Base-by-base conservation (phyloP, 2,888 invertebrate genomes). In the Nemurella pictetii region DNA sequence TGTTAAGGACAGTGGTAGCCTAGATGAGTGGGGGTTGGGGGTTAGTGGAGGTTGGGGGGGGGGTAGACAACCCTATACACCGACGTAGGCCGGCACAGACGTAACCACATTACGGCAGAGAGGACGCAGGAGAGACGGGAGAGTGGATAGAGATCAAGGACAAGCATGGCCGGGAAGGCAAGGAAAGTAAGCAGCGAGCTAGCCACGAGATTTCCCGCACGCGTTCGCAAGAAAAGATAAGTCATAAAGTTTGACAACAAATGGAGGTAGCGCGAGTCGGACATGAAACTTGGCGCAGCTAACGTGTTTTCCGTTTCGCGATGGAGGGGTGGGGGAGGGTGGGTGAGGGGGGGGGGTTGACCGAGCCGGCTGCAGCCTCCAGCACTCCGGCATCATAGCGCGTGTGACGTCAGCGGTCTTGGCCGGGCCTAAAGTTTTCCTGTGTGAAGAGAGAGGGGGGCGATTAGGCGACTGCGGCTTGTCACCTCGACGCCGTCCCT, bases 181-280 rank as follows among this genome's bases (percentile, higher is more conserved):
- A 75, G 5, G 26, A 7, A 75, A 12, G 75, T 36, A 75, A 75
- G 20, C 75, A 75, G 28, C 9, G 0, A 75, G 26, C 20, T 75
- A 26, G 28, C 9, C 75, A 25, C 7, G 80, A 80, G 80, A 30
- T 80, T 15, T 35, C 35, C 25, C 35, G 80, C 36, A 26, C 80
- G 26, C 80, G 80, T 80, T 35, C n/a, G 35, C 80, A 36, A 75
- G 15, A 80, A 36, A 80, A 28, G 36, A 36, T 80, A 80, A 80
- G 80, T 80, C 80, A 80, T 80, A 80, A 80, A 80, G 35, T 80
- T 80, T 25, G 80, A 80, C 80, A 78, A 78, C 78, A 78, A 29
- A 29, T 29, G 30, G 78, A 78, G 28, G 78, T 78, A 28, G 78
- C 5, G 5, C 20, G 12, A 20, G 30, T 25, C 28, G 25, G n/a